Percentiles rank a stretch among this genome's conserved stretches.
These are phyloP conservation scores for Silurus meridionalis DNA, from an alignment of 2,113 vertebrate genomes.

Conservation along the genomic window DNA sequence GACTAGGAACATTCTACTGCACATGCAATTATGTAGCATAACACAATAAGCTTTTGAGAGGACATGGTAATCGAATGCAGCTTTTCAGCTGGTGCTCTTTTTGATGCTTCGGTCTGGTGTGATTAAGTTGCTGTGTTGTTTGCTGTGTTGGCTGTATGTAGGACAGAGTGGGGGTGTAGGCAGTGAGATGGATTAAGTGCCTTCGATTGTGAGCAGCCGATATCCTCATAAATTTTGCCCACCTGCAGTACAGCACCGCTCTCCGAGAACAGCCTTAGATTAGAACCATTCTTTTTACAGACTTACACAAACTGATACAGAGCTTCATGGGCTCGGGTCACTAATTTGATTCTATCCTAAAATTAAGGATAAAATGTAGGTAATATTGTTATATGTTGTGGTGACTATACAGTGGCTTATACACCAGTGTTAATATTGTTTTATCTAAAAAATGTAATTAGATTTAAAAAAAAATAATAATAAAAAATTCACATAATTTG, in stretches of 20 bases:
- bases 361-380: neutral
- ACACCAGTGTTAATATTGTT: neutral
- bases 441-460: neutral
- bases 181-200: constrained; percentile 13
- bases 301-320: neutral
- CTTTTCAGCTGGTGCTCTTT: constrained; percentile 8
- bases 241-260: neutral
- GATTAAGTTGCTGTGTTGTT: neutral
- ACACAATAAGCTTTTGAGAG: neutral
- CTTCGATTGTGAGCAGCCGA: constrained; percentile 3
- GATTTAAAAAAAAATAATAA: no score
- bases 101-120: neutral
- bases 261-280: constrained; percentile 12
- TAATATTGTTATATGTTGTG: neutral
- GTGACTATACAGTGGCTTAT: neutral
- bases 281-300: neutral
- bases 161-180: constrained; percentile 28
- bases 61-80: neutral
- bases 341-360: neutral
- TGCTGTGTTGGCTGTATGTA: constrained; percentile 31
- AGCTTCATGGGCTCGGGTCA: neutral
- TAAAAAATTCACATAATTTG: neutral
- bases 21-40: constrained; percentile 1
- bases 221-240: neutral
- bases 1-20: neutral